Conservation (phyloP, 2,113 vertebrate genomes). For the Rhea pennata region DNA sequence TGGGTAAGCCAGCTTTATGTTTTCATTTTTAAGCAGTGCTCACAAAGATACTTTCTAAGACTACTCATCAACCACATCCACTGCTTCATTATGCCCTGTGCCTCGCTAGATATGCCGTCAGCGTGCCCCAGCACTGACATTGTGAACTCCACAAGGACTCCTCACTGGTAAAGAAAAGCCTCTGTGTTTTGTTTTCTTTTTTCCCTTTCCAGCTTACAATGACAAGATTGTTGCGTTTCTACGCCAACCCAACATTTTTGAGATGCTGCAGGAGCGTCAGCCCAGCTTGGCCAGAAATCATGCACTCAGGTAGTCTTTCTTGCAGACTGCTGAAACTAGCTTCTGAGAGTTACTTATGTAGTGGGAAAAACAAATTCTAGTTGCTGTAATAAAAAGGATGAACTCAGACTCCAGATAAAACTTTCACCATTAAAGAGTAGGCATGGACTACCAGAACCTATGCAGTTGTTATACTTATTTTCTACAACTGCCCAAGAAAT, state of each 20-base stretch:
- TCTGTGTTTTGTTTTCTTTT: not conserved
- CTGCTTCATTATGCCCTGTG: not conserved
- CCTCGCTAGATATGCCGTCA: not conserved
- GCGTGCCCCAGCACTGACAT: not conserved
- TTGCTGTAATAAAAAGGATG: not conserved
- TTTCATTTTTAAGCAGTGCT: not conserved
- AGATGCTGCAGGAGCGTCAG: conserved; percentile 96
- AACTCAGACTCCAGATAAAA: not conserved
- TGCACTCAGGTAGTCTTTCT: conserved; percentile 85
- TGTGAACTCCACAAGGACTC: not conserved
- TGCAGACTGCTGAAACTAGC: not conserved
- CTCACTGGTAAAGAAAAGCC: not conserved
- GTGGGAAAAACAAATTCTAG: not conserved
- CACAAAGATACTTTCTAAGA: not conserved
- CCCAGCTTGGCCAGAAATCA: conserved; percentile 93
- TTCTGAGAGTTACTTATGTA: not conserved
- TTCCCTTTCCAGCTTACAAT: conserved; percentile 88
- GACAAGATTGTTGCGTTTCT: conserved; percentile 99
- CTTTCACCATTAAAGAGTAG: not conserved
- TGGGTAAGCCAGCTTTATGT: conserved; percentile 70
- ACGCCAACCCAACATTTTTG: conserved; percentile 95
- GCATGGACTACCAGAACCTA: not conserved
- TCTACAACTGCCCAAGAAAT: not conserved
- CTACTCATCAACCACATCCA: not conserved
- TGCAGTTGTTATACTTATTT: not conserved